Conservation (phyloP, 2,888 invertebrate species). For the Lobophora halterata region DNA sequence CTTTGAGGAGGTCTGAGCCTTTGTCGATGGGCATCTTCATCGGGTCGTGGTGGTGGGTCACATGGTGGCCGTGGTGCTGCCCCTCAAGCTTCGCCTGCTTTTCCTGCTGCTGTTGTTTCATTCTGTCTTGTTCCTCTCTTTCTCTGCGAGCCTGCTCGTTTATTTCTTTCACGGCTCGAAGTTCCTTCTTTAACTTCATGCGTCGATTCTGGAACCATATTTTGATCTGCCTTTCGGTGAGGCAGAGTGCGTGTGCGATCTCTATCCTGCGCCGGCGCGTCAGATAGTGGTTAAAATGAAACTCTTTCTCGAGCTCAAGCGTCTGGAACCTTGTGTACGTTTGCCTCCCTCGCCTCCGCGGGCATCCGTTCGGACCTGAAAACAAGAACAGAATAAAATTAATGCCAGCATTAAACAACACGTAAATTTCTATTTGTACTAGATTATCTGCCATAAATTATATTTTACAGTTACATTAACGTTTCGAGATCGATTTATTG, state of each 20-base stretch:
- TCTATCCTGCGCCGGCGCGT: conserved; percentile 97
- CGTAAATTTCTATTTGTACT: conserved; percentile 33
- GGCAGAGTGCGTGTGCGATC: conserved; percentile 96
- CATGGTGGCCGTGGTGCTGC: conserved; percentile 86
- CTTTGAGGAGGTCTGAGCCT: conserved; percentile 88
- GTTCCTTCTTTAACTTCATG: conserved; percentile 98
- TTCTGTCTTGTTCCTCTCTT: conserved; percentile 93
- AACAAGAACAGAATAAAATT: conserved; percentile 52
- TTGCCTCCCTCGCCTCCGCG: conserved; percentile 95
- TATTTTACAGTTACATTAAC: conserved; percentile 47
- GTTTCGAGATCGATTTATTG: conserved; percentile 64
- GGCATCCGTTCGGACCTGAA: conserved; percentile 97
- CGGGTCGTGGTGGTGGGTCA: conserved; percentile 87
- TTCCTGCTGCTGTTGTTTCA: conserved; percentile 94
- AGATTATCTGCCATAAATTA: conserved; percentile 41
- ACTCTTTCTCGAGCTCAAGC: conserved; percentile 98
- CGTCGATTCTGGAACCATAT: conserved; percentile 98
- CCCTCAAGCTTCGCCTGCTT: conserved; percentile 90
- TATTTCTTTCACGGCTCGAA: conserved; percentile 96
- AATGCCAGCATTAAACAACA: conserved; percentile 20
- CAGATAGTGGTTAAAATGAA: conserved; percentile 98
- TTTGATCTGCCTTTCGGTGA: conserved; percentile 98
- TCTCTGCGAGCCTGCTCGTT: conserved; percentile 96
- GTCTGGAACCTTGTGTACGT: conserved; percentile 99
- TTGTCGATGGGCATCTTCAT: conserved; percentile 88